Base-by-base conservation (phyloP, 2,888 invertebrate species). In the Andrena haemorrhoa region DNA sequence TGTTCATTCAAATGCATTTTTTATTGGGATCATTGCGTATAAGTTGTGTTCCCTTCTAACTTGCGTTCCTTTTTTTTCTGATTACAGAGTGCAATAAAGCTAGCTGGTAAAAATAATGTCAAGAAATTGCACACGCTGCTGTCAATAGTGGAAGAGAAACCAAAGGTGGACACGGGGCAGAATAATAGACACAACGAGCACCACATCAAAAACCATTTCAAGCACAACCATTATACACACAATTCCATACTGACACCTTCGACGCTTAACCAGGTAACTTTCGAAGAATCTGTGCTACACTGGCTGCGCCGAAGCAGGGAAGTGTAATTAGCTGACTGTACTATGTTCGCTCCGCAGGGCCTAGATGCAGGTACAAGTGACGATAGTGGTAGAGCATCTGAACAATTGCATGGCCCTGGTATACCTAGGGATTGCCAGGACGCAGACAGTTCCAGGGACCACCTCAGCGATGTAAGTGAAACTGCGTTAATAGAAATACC, bases 301-400 rank as follows among this genome's bases (percentile, higher is more conserved):
- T 12, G 8, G 29, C 10, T 20, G 20, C 20, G 51, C 10, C 33
- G 26, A 0, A 16, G 2, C 7, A 20, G 0, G 1, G 2, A 7
- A 49, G 23, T 3, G 33, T 5, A 10, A 2, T 58, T 5, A 1
- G 12, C 10, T 53, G 12, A 29, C 51, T 12, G 2, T 23, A 0
- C 0, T 23, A 33, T 7, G 1, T 49, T 33, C 41, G 7, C 71
- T 61, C 76, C 7, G 3, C 95, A 97, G 97, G 96, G 96, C 95
- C 96, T 97, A 91, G 97, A 97, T 95, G 96, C 97, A 94, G 97
- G 97, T 93, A 97, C 97, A 94, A 97, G 97, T 94, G 97, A 97
- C 95, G 97, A 97, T 95, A 97, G 97, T 95, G 97, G 97, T 92
- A 95, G 97, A 94, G 97, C 97, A 92, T 97, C 97, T 91, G 97